A percentile compares a stretch with the other conserved stretches of the same genome.
These are phyloP conservation scores for Myzus persicae DNA, from an alignment of 1,140 invertebrate species.

Conservation along the genomic window DNA sequence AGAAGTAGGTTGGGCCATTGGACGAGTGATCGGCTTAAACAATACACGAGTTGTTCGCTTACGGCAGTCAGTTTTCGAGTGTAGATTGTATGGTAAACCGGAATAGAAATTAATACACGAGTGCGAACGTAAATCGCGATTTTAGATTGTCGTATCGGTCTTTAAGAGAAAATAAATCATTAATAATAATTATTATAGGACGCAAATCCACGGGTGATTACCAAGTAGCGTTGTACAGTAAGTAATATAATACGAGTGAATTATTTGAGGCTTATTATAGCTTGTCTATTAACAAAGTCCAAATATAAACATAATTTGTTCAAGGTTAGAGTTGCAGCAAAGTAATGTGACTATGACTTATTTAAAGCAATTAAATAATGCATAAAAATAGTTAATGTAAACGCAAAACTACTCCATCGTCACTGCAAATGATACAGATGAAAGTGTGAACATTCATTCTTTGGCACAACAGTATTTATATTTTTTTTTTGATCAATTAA, in stretches of 20 bases:
- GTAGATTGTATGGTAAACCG: neutral
- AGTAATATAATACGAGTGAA: neutral
- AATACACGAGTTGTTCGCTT: neutral
- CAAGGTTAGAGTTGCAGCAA: no score
- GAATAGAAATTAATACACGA: neutral
- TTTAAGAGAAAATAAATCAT: neutral
- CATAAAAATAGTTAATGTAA: neutral
- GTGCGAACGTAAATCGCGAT: neutral
- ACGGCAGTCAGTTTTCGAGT: neutral
- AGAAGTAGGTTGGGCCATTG: neutral
- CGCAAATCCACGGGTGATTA: neutral
- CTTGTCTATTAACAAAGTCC: neutral
- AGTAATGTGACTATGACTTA: neutral
- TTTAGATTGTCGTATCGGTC: neutral
- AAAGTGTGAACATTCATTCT: no score
- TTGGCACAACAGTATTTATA: neutral
- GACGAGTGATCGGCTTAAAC: neutral
- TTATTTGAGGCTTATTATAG: neutral
- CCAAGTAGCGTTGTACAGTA: neutral
- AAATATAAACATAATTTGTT: no score
- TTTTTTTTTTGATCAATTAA: no score
- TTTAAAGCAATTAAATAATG: neutral
- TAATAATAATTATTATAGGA: neutral
- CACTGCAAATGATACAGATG: no score
- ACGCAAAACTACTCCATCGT: neutral